Evolutionary conservation across 2,113 vertebrate species (phyloP).

Genomic region (Perca fluviatilis): DNA sequence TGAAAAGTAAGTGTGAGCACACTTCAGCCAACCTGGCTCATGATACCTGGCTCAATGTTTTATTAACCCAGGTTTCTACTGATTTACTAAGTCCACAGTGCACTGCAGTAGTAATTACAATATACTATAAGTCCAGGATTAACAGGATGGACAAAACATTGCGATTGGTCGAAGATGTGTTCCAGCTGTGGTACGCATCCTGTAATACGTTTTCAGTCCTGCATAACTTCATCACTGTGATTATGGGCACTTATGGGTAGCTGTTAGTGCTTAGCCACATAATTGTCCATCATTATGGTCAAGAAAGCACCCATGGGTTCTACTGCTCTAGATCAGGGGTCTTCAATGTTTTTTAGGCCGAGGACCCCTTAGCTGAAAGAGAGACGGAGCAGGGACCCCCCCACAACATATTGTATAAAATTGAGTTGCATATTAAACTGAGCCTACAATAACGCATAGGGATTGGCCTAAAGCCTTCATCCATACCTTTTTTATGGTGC

Average conservation of each 20-base stretch:
- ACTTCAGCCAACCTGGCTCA: not conserved
- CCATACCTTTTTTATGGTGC: too few relatives aligned
- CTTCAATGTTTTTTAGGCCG: too few relatives aligned
- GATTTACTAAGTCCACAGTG: not conserved
- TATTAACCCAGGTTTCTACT: not conserved
- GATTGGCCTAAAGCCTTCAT: too few relatives aligned
- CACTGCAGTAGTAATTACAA: not conserved
- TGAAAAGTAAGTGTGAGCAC: constrained; percentile 77
- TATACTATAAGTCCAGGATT: not conserved
- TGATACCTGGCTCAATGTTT: not conserved
- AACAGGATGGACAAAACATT: not conserved
- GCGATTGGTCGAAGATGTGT: not conserved
- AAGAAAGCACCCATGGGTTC: not conserved
- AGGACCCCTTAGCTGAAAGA: too few relatives aligned
- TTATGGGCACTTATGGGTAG: not conserved
- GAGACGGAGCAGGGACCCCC: too few relatives aligned
- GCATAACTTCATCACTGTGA: not conserved
- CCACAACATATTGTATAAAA: too few relatives aligned
- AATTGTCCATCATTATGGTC: not conserved
- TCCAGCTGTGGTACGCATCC: not conserved
- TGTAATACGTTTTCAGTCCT: not conserved
- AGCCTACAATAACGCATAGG: too few relatives aligned
- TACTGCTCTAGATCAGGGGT: not conserved
- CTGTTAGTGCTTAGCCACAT: not conserved
- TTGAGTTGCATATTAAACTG: too few relatives aligned